Conservation (phyloP, 2,113 vertebrate species). For the Gymnobelideus leadbeateri region DNA sequence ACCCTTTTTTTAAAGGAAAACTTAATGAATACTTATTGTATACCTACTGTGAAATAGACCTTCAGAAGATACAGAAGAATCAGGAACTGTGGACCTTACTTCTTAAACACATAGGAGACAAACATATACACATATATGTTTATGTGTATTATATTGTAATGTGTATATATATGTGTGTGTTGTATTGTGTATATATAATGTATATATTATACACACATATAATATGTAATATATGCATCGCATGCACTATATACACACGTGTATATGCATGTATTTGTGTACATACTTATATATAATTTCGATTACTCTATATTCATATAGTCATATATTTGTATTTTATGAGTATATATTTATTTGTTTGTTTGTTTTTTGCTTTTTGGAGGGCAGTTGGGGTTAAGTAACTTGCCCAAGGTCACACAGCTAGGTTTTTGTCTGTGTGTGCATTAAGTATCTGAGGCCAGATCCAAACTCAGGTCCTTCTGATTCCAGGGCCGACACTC, state of each 20-base stretch:
- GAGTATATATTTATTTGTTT: neutral
- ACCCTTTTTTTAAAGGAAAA: neutral
- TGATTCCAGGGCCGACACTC: too few relatives aligned
- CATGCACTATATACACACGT: neutral
- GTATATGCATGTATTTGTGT: neutral
- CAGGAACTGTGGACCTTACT: neutral
- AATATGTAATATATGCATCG: neutral
- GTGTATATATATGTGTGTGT: too few relatives aligned
- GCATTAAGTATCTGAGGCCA: too few relatives aligned
- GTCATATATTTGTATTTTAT: neutral
- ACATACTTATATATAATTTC: neutral
- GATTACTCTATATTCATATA: neutral
- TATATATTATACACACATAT: neutral
- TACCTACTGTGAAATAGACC: neutral
- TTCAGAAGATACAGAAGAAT: neutral
- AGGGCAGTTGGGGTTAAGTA: too few relatives aligned
- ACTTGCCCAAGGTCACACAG: too few relatives aligned
- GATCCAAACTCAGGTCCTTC: too few relatives aligned
- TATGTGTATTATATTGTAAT: neutral
- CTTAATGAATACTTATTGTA: neutral
- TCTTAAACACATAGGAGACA: conserved; percentile 22
- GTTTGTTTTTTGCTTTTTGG: too few relatives aligned
- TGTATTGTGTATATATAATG: neutral
- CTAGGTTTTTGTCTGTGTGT: too few relatives aligned
- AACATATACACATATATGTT: neutral